Percentiles rank a stretch among this genome's conserved stretches.
Evolutionary conservation across 2,113 vertebrate species (phyloP).

Genomic region (Hiodon tergisus): DNA sequence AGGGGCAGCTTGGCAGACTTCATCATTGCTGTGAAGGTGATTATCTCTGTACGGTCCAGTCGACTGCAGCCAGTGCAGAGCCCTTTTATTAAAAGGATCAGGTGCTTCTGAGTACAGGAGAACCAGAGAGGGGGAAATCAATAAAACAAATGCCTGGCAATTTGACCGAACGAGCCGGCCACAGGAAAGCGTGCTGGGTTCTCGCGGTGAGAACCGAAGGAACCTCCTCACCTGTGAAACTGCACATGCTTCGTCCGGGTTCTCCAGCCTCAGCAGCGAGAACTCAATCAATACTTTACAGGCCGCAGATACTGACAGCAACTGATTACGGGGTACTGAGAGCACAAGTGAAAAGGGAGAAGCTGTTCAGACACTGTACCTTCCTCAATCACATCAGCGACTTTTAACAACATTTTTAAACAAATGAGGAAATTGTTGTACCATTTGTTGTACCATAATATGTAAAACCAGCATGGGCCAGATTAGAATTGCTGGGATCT

Average conservation of each 20-base stretch:
- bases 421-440: too few relatives aligned
- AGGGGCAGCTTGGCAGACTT: slow-evolving; percentile 97
- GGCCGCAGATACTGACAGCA: slow-evolving; percentile 90
- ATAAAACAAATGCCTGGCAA: not conserved
- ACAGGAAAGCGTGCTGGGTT: not conserved
- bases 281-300: slow-evolving; percentile 98
- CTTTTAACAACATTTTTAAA: too few relatives aligned
- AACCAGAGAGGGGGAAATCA: not conserved
- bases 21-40: slow-evolving; percentile 99
- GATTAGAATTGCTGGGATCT: too few relatives aligned
- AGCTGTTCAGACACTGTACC: not conserved
- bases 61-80: slow-evolving; percentile 95
- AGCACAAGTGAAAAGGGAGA: slow-evolving; percentile 29
- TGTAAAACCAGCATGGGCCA: too few relatives aligned
- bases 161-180: not conserved
- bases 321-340: slow-evolving; percentile 88
- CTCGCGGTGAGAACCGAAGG: not conserved
- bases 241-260: slow-evolving; percentile 95
- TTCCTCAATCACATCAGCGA: not conserved
- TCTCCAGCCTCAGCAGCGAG: slow-evolving; percentile 88
- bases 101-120: slow-evolving; percentile 76
- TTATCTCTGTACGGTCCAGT: slow-evolving; percentile 93
- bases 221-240: slow-evolving; percentile 83
- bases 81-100: slow-evolving; percentile 97
- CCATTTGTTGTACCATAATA: too few relatives aligned